These are phyloP conservation scores for Rhagologus leucostigma DNA, from an alignment of 2,113 vertebrate species.

Conservation along the genomic window DNA sequence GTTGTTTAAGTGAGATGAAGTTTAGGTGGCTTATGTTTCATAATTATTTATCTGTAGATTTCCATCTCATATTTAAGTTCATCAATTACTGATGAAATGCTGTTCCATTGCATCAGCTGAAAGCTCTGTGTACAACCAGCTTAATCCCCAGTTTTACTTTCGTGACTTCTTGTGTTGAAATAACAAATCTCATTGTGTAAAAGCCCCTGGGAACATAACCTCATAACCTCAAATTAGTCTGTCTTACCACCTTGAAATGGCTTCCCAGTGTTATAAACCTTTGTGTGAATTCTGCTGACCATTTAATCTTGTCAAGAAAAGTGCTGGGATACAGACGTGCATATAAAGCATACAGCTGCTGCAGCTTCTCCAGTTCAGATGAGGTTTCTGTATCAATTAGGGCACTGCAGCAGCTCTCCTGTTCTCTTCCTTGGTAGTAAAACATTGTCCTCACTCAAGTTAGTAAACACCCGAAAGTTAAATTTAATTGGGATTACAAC, in stretches of 20 bases:
- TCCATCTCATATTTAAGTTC: background rate
- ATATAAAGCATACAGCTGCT: background rate
- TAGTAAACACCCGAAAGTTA: background rate
- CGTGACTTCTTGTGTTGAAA: background rate
- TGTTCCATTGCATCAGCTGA: constrained; percentile 36
- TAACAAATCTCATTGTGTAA: constrained; percentile 11
- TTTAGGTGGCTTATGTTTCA: background rate
- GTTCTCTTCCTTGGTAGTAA: background rate
- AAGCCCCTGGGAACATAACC: background rate
- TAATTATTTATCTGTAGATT: background rate
- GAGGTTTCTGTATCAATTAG: background rate
- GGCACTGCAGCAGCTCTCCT: background rate
- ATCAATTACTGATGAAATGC: constrained; percentile 20
- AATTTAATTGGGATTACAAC: background rate
- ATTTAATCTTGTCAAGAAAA: background rate
- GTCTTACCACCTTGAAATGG: background rate
- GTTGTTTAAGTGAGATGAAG: background rate
- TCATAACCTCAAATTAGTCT: background rate
- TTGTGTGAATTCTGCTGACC: background rate
- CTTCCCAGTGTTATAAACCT: background rate
- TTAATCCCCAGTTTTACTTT: background rate
- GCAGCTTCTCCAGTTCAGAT: background rate
- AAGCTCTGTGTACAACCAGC: background rate
- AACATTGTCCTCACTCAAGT: background rate
- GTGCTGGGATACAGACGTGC: background rate